Conservation (phyloP, 2,113 vertebrate species). For the Otis tarda region DNA sequence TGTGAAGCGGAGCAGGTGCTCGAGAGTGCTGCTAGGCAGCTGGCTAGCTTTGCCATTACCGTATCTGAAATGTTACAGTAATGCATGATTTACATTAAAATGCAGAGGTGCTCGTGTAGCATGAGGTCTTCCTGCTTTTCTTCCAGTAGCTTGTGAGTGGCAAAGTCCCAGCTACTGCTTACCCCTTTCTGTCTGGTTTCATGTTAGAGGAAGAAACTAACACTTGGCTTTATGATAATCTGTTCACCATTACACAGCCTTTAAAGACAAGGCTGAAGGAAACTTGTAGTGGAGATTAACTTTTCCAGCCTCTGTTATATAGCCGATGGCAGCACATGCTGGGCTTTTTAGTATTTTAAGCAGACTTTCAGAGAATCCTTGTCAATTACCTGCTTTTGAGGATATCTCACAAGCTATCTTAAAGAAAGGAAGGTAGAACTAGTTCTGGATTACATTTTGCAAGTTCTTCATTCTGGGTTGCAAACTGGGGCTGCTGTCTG, state of each 20-base stretch:
- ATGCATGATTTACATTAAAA: not conserved
- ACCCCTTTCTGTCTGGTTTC: not conserved
- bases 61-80: not conserved
- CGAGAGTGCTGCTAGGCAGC: not conserved
- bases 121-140: not conserved
- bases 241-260: not conserved
- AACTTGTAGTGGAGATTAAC: not conserved
- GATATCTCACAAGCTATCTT: not conserved
- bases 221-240: not conserved
- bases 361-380: not conserved
- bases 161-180: not conserved
- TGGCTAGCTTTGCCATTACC: not conserved
- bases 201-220: not conserved
- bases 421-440: not conserved
- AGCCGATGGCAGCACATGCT: not conserved
- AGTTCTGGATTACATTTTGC: not conserved
- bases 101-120: not conserved
- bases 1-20: not conserved
- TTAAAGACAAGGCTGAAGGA: not conserved
- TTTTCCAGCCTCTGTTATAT: not conserved
- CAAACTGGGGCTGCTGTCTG: rapidly evolving
- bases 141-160: not conserved
- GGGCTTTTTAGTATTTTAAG: not conserved
- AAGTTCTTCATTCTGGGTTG: not conserved
- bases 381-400: not conserved